Evolutionary conservation across 2,888 invertebrate species (phyloP), one percentile per base, ranked within the genome.

Genomic region (Coremacera marginata): DNA sequence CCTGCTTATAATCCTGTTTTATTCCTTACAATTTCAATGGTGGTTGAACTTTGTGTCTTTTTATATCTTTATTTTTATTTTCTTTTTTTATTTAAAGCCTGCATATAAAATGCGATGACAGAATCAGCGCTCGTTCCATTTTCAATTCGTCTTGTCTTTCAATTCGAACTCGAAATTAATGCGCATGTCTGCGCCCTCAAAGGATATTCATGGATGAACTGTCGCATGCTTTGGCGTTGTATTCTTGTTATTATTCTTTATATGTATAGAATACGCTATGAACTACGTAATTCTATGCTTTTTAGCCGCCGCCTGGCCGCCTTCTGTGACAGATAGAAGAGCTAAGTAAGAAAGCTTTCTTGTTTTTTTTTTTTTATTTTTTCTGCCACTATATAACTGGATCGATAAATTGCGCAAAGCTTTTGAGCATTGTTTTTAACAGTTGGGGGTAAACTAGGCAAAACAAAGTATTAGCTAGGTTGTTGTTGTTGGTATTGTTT

Each of bases 11-110:
- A 22, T 60, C 27, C 27, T 22, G 27, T 60, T 14, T 60, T 27
- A 25, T 60, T 60, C 60, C 60, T 22, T 60, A 60, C 9, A 22
- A 8, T 22, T 60, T 60, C 60, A 60, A 60, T 67, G 67, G 67
- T 67, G 67, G 67, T 67, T 67, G 67, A 67, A 67, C 67, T 67
- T 67, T 67, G 67, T 37, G 22, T 67, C 44, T 37, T 34, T 37
- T 7, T 63, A 2, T 62, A 25, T 31, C 9, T 27, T 52, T n/a
- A 5, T 62, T 62, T 14, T 3, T 16, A n/a, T 63, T 34, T 34
- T 14, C 0, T 14, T 5, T 19, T 7, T 14, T 34, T 65, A 37
- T 65, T 65, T 65, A 14, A 60, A 16, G 25, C 27, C 27, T 67
- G 37, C 67, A 67, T 67, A 19, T 67, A 14, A 37, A 37, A 37